Evolutionary conservation across 2,797 vertebrate genomes (phyloP), one percentile per base, ranked within the genome.

Genomic region (Danio jaintianensis): DNA sequence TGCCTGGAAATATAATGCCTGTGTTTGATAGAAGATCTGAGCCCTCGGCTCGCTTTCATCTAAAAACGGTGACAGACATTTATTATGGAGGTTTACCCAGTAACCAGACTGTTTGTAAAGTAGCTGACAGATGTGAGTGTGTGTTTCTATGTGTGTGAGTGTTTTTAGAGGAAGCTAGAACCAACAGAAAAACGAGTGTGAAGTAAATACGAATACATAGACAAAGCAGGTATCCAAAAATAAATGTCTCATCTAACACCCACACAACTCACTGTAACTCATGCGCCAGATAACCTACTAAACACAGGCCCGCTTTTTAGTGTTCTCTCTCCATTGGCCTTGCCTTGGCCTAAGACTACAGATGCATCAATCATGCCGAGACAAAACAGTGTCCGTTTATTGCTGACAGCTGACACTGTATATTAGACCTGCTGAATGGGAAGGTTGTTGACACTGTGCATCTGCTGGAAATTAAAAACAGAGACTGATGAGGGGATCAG

Each of bases 1-100:
- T 9, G 40, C 76, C 20, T 29, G 53, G 36, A 55, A 73, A 73
- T 45, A 40, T 63, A 40, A 45, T 38, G 40, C 20, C 7, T 12
- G 8, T 43, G 50, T 55, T 45, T 58, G 66, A 29, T 11, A 67
- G 69, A 85, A 58, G 71, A 63, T 81, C 22, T 55, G 72, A 84
- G 81, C 71, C 50, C 38, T 84, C 78, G 82, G 76, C 76, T 81
- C 38, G n/a, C 76, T 82, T 72, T 84, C 80, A 85, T 78, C 75
- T 63, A 80, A 82, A 85, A 84, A 82, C 42, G 70, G 67, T 42
- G 79, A 86, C 88, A 88, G 88, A 84, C 86, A 79, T 84, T 85
- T 72, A 81, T 84, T 83, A 73, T 68, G 68, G 79, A 59, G 79
- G 75, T 82, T 82, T 82, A 73, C 80, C 83, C 63, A 83, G 70